phyloP scores from a whole-genome alignment of 2,888 invertebrate species.

The Chirona hameri region DNA sequence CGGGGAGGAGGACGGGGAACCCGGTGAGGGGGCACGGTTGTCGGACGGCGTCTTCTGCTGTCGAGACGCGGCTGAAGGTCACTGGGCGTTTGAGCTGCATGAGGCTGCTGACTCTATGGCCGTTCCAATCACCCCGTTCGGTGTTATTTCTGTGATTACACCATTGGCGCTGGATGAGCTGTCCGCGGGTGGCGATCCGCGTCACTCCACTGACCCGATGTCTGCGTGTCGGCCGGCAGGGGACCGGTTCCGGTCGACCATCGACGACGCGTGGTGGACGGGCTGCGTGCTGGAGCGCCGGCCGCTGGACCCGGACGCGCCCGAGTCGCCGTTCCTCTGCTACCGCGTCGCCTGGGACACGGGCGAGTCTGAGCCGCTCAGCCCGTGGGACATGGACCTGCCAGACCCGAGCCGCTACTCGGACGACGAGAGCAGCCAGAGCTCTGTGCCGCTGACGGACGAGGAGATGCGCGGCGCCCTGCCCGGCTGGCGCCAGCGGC shows the following conservation, averaged over 20 bases:
- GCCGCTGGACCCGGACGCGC: constrained; percentile 60
- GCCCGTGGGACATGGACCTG: constrained; percentile 94
- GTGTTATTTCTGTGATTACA: too few species aligned
- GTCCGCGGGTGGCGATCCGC: too few species aligned
- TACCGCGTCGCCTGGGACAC: constrained; percentile 83
- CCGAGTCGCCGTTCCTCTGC: constrained; percentile 73
- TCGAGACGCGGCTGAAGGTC: too few species aligned
- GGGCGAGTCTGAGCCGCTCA: constrained; percentile 78
- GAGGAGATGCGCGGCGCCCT: background rate
- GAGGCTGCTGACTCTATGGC: too few species aligned
- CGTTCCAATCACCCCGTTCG: too few species aligned
- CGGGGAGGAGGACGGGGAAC: too few species aligned
- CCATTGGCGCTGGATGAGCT: too few species aligned
- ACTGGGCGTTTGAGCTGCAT: too few species aligned
- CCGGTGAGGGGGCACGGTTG: too few species aligned
- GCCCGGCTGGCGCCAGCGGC: background rate
- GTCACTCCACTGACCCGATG: too few species aligned
- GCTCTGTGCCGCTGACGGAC: background rate
- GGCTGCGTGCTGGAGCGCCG: constrained; percentile 71
- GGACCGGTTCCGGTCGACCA: constrained; percentile 79
- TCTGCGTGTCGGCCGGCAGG: constrained; percentile 43
- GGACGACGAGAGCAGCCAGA: constrained; percentile 7
- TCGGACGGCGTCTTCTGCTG: background rate
- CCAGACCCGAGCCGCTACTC: constrained; percentile 57
- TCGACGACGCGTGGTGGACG: constrained; percentile 96